These are phyloP conservation scores for Sparidentex hasta DNA, from an alignment of 2,797 vertebrate species.

Conservation along the genomic window DNA sequence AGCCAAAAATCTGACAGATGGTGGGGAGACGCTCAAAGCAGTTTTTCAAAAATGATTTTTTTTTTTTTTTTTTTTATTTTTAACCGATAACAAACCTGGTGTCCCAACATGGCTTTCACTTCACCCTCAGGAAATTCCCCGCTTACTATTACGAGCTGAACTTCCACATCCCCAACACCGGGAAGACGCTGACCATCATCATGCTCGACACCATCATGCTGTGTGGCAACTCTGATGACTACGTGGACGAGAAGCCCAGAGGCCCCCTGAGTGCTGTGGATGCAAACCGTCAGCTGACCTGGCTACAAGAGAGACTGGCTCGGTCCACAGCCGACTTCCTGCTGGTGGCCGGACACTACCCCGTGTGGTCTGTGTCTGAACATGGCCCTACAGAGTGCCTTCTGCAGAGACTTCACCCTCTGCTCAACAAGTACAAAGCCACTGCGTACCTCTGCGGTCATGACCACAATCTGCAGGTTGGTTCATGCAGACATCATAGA, in stretches of 20 bases:
- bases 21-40: slow-evolving; percentile 74
- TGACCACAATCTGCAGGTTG: slow-evolving; percentile 96
- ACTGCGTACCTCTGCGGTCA: slow-evolving; percentile 94
- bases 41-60: background rate
- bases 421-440: slow-evolving; percentile 88
- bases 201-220: slow-evolving; percentile 93
- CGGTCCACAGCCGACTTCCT: slow-evolving; percentile 89
- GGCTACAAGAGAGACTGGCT: slow-evolving; percentile 89
- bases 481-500: slow-evolving; percentile 1
- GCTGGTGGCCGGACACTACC: slow-evolving; percentile 94
- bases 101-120: too few relatives aligned
- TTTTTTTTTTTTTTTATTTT: too few relatives aligned
- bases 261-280: slow-evolving; percentile 66
- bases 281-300: slow-evolving; percentile 88
- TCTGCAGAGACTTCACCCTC: slow-evolving; percentile 84
- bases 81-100: too few relatives aligned
- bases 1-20: slow-evolving; percentile 88
- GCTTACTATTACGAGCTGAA: slow-evolving; percentile 91
- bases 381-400: slow-evolving; percentile 93
- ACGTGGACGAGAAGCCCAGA: slow-evolving; percentile 79
- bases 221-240: slow-evolving; percentile 92
- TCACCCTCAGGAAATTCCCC: slow-evolving; percentile 86
- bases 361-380: slow-evolving; percentile 94
- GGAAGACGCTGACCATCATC: slow-evolving; percentile 88
- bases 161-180: slow-evolving; percentile 87